Percentiles rank a stretch among this genome's conserved stretches.
Evolutionary conservation across 2,888 invertebrate species (phyloP).

Genomic region (Trissolcus japonicus): DNA sequence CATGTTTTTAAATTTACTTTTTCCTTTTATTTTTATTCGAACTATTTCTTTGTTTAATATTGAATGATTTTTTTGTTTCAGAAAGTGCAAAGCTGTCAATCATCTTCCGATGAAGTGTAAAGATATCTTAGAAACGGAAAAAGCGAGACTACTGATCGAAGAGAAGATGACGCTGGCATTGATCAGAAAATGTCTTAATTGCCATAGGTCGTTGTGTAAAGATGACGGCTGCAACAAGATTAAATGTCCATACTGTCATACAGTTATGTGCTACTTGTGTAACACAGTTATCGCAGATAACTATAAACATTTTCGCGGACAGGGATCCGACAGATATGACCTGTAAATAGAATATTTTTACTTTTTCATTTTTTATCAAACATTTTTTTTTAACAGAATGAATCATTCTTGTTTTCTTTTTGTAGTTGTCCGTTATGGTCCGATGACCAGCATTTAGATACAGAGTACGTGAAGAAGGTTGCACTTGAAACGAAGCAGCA

Average conservation of each 20-base stretch:
- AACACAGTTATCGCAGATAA: conserved; percentile 67
- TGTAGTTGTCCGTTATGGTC: conserved; percentile 35
- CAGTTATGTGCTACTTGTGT: conserved; percentile 73
- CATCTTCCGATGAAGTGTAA: conserved; percentile 78
- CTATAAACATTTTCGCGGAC: conserved; percentile 72
- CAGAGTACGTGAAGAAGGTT: conserved; percentile 16
- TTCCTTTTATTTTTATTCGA: not conserved
- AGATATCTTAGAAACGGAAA: conserved; percentile 57
- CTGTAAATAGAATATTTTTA: conserved; percentile 12
- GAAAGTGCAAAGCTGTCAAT: conserved; percentile 77
- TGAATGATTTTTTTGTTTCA: conserved; percentile 42
- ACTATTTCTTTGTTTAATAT: not conserved
- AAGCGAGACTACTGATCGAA: conserved; percentile 77
- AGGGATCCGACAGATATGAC: conserved; percentile 19
- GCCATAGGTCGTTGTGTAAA: conserved; percentile 69
- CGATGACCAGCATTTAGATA: conserved; percentile 4
- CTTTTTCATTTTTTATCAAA: conserved; percentile 1
- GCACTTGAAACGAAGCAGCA: conserved; percentile 12
- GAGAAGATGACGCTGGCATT: conserved; percentile 79
- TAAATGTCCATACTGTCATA: conserved; percentile 64
- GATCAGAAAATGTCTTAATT: conserved; percentile 66
- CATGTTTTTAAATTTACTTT: not conserved
- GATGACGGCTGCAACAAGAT: conserved; percentile 69
- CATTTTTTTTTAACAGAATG: conserved; percentile 3
- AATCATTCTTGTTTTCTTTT: not conserved